phyloP scores from a whole-genome alignment of 1,140 invertebrate species.

The Zaprionus capensis region DNA sequence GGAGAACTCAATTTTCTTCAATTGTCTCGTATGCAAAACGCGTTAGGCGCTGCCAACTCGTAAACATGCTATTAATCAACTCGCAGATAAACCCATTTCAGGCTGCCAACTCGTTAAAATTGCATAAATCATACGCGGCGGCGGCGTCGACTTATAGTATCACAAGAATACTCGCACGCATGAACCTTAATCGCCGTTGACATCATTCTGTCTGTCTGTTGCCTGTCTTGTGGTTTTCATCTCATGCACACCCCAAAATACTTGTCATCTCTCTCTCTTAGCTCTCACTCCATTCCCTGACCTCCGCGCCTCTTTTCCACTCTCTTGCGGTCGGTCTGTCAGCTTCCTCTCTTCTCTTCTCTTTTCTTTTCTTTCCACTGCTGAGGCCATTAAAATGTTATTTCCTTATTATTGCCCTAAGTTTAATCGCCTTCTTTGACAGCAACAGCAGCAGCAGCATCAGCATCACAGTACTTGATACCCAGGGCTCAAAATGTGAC shows the following conservation, averaged over 20 bases:
- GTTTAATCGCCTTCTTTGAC: constrained; percentile 68
- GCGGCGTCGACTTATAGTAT: constrained; percentile 4
- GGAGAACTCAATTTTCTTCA: background rate
- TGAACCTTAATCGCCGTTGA: constrained; percentile 47
- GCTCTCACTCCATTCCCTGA: background rate
- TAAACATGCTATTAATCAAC: background rate
- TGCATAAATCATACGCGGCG: constrained; percentile 3
- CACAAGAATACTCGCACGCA: constrained; percentile 35
- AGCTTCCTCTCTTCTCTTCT: background rate
- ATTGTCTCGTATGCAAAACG: background rate
- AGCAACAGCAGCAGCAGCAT: constrained; percentile 38
- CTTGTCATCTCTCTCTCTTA: constrained; percentile 37
- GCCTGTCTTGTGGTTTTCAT: constrained; percentile 40
- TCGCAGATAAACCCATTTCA: background rate
- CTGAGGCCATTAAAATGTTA: constrained; percentile 73
- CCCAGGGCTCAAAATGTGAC: constrained; percentile 44
- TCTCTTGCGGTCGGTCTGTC: background rate
- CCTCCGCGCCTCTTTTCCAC: background rate
- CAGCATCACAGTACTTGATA: constrained; percentile 19
- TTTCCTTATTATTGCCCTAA: constrained; percentile 80
- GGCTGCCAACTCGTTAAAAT: constrained; percentile 13
- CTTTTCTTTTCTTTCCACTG: constrained; percentile 5
- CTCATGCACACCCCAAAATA: constrained; percentile 33
- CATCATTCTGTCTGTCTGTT: constrained; percentile 31
- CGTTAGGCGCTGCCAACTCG: background rate